Conservation (phyloP, 2,797 vertebrate genomes). For the Lateolabrax maculatus region DNA sequence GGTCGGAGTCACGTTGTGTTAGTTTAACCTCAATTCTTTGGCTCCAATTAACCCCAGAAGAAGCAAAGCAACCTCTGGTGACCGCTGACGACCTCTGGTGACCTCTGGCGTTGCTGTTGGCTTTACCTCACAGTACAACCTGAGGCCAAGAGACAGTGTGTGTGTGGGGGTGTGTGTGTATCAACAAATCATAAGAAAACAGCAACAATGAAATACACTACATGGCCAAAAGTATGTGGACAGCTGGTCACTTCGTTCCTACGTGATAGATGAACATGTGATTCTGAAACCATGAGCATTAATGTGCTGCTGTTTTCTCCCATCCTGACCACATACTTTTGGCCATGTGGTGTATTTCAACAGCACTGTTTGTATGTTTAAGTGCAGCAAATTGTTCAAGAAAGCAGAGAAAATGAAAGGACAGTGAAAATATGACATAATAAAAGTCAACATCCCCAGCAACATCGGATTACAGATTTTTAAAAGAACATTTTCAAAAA, state of each 20-base stretch:
- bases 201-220: background rate
- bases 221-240: conserved; percentile 14
- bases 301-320: background rate
- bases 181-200: background rate
- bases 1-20: conserved; percentile 27
- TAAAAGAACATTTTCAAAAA: no score
- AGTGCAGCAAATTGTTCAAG: background rate
- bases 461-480: no score
- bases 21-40: conserved; percentile 62
- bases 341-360: background rate
- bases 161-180: conserved; percentile 11
- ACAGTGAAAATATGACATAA: no score
- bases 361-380: background rate
- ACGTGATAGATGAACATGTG: background rate
- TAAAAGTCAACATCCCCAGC: background rate
- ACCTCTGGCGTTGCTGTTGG: conserved; percentile 24
- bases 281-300: background rate
- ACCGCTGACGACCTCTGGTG: conserved; percentile 36
- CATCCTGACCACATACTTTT: background rate
- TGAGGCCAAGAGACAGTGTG: conserved; percentile 12
- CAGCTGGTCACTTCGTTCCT: rapidly evolving
- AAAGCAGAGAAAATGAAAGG: background rate
- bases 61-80: conserved; percentile 36
- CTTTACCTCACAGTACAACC: conserved; percentile 18
- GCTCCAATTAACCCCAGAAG: conserved; percentile 70